A percentile compares a stretch with the other conserved stretches of the same genome.
phyloP scores from a whole-genome alignment of 2,113 vertebrate genomes.

The Indicator maculatus region DNA sequence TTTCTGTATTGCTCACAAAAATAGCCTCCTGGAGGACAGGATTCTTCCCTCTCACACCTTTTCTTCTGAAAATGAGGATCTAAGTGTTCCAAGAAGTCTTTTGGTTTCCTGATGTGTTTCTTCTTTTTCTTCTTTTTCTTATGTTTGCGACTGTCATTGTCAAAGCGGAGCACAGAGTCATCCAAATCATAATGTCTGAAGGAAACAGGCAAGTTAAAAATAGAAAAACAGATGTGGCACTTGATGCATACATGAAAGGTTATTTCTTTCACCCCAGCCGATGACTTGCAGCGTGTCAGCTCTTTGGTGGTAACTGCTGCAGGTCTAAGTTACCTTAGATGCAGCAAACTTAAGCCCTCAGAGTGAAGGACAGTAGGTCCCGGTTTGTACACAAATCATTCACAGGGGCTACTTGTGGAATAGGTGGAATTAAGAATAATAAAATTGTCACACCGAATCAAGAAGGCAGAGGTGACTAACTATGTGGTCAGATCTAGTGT shows the following conservation, averaged over 20 bases:
- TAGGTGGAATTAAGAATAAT: neutral
- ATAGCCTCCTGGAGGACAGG: neutral
- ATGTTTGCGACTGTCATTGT: conserved; percentile 78
- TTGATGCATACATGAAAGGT: neutral
- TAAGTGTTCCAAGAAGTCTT: conserved; percentile 47
- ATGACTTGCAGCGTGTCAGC: neutral
- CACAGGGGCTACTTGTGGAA: neutral
- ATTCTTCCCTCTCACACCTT: conserved; percentile 25
- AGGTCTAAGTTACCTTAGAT: neutral
- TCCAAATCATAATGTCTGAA: conserved; percentile 74
- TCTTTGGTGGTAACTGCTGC: conserved; percentile 2
- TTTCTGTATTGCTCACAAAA: conserved; percentile 54
- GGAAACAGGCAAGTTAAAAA: conserved; percentile 46
- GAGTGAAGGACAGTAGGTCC: neutral
- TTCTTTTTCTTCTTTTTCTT: conserved; percentile 87
- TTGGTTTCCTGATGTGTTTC: conserved; percentile 71
- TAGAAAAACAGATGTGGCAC: conserved; percentile 31
- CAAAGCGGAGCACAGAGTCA: conserved; percentile 67
- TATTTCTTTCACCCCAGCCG: conserved; percentile 36
- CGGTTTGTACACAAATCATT: neutral
- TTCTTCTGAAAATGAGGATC: conserved; percentile 39
- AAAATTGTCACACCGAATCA: neutral
- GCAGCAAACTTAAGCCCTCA: neutral
- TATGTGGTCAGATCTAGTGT: neutral
- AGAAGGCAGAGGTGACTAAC: neutral